Evolutionary conservation across 2,113 vertebrate genomes (phyloP).

Genomic region (Setophaga kirtlandii): DNA sequence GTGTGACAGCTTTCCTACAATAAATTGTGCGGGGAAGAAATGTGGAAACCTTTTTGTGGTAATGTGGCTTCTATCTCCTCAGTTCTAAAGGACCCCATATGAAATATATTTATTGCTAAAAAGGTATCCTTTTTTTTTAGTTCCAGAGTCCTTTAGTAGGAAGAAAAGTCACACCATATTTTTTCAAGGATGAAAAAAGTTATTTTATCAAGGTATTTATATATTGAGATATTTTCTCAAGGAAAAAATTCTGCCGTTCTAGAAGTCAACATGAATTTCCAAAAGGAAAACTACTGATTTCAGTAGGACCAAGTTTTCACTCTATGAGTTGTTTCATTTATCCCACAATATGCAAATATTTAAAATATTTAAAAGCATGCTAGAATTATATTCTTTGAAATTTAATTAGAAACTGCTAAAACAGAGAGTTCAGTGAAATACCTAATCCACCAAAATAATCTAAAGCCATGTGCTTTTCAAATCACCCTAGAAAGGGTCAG

Average conservation of each 20-base stretch:
- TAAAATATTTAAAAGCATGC: conserved; percentile 51
- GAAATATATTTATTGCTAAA: neutral
- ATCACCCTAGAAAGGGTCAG: conserved; percentile 41
- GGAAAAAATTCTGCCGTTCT: neutral
- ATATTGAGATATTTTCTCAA: neutral
- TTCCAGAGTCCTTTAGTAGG: neutral
- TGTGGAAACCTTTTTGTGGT: neutral
- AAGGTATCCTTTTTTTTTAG: neutral
- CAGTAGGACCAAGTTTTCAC: neutral
- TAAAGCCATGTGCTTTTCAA: conserved; percentile 65
- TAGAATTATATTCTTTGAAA: conserved; percentile 49
- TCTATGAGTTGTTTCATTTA: conserved; percentile 40
- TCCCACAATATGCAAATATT: conserved; percentile 15
- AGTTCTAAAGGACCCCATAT: neutral
- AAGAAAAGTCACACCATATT: neutral
- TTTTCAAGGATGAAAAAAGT: neutral
- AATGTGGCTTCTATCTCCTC: neutral
- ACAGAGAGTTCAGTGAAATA: conserved; percentile 64
- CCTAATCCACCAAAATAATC: conserved; percentile 67
- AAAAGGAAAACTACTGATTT: neutral
- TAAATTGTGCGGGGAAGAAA: neutral
- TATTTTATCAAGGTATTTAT: neutral
- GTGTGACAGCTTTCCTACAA: neutral
- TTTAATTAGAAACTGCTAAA: conserved; percentile 63
- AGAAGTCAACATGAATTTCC: neutral